Evolutionary conservation across 2,888 invertebrate species (phyloP).

Genomic region (Lasioglossum pauxillum): DNA sequence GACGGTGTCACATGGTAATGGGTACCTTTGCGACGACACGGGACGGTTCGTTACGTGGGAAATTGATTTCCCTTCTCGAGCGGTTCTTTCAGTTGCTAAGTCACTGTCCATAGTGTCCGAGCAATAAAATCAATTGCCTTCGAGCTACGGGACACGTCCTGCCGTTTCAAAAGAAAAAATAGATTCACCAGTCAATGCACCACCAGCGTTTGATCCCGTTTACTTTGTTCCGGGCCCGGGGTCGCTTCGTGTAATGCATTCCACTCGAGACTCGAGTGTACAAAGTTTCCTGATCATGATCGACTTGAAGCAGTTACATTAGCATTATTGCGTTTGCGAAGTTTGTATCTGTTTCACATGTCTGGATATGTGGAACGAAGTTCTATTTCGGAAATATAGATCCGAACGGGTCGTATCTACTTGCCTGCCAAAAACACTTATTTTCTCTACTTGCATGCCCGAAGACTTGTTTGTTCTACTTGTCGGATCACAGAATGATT

Average conservation of each 20-base stretch:
- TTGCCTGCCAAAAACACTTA: too few species aligned
- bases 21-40: not conserved
- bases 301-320: not conserved
- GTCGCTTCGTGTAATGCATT: not conserved
- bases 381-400: not conserved
- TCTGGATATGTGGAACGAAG: not conserved
- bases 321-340: not conserved
- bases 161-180: not conserved
- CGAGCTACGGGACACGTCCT: not conserved
- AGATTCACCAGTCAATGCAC: not conserved
- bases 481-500: not conserved
- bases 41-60: not conserved
- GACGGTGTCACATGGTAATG: conserved; percentile 10
- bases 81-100: not conserved
- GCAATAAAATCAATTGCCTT: not conserved
- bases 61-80: conserved; percentile 6
- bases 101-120: not conserved
- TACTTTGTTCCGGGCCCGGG: not conserved
- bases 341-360: not conserved
- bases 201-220: not conserved
- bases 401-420: not conserved
- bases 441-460: not conserved
- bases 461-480: not conserved
- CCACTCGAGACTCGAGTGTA: not conserved
- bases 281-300: not conserved